Evolutionary conservation across 2,888 invertebrate genomes (phyloP), one percentile per base, ranked within the genome.

Genomic region (Helicoverpa assulta): DNA sequence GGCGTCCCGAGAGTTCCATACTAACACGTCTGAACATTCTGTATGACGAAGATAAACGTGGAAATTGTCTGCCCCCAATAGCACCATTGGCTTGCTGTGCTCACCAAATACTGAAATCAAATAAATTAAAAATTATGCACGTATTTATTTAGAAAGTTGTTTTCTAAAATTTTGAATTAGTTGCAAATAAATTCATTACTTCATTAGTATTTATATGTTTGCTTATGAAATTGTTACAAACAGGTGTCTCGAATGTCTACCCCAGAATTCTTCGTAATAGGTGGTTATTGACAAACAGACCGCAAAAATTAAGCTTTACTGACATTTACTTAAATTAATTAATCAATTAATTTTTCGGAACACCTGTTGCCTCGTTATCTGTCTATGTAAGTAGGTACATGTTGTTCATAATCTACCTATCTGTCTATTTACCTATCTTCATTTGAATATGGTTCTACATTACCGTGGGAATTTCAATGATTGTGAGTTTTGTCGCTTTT

Each of bases 11-110:
- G 95, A 89, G 83, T 97, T 96, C 97, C 97, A 97, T 33, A 96
- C 90, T 76, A 96, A 96, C 0, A 97, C 92, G 60, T 96, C 96
- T 0, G 96, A 87, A 82, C 96, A 93, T 7, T 96, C 96, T 47
- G 96, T 93, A 86, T 96, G 96, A 3, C 97, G 94, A 86, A 97
- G 95, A 76, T 90, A 95, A 3, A 93, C 83, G 78, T 91, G 88
- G 66, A 88, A 89, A 2, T 82, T 71, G 71, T 90, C 88, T 3
- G 89, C 86, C 8, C 93, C 93, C 14, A 93, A 84, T 5, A 93
- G 85, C 40, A 90, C 83, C 18, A 93, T 84, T 33, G 91, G 86
- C 54, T 89, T 88, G 4, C 86, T 78, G 40, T 90, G 86, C 58
- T 90, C 92, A 21, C 89, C 92, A 71, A 90, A 90, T 26, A 89